Conservation (phyloP, 2,888 invertebrate species). For the Scaptomyza parva region DNA sequence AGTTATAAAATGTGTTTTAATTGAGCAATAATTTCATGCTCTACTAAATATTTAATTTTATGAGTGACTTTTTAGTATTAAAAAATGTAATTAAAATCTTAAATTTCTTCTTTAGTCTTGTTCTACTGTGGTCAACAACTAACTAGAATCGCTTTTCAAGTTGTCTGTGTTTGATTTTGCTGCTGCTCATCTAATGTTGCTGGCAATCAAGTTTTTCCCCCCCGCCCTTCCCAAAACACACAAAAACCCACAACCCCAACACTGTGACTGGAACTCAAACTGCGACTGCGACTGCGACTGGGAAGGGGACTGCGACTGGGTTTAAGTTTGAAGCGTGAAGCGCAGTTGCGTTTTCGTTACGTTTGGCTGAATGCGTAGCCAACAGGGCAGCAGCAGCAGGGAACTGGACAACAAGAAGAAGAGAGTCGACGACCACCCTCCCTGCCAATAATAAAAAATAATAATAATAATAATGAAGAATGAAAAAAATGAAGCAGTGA, state of each 20-base stretch:
- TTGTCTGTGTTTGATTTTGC: constrained; percentile 56
- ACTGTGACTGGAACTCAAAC: constrained; percentile 20
- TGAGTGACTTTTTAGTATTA: not conserved
- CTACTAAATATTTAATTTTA: not conserved
- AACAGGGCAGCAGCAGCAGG: constrained; percentile 21
- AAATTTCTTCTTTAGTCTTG: constrained; percentile 4
- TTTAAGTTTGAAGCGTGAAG: constrained; percentile 72
- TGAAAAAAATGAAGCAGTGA: constrained; percentile 14
- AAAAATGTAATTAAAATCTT: not conserved
- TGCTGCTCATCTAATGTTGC: constrained; percentile 53
- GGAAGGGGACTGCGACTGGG: constrained; percentile 27
- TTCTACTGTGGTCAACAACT: constrained; percentile 26
- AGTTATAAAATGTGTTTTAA: not conserved
- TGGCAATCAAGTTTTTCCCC: constrained; percentile 43
- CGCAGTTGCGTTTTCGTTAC: constrained; percentile 79
- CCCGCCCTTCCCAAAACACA: not conserved
- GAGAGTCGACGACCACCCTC: constrained; percentile 60
- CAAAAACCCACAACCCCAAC: not conserved
- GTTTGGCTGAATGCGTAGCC: constrained; percentile 72
- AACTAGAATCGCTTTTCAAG: constrained; percentile 20
- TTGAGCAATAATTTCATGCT: not conserved
- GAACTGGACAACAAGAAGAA: constrained; percentile 15
- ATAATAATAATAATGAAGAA: constrained; percentile 15
- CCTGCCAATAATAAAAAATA: constrained; percentile 53
- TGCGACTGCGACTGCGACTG: constrained; percentile 34